Percentiles rank a stretch among this genome's conserved stretches.
Conservation (phyloP, 2,888 invertebrate species). For the Amorpha juglandis region DNA sequence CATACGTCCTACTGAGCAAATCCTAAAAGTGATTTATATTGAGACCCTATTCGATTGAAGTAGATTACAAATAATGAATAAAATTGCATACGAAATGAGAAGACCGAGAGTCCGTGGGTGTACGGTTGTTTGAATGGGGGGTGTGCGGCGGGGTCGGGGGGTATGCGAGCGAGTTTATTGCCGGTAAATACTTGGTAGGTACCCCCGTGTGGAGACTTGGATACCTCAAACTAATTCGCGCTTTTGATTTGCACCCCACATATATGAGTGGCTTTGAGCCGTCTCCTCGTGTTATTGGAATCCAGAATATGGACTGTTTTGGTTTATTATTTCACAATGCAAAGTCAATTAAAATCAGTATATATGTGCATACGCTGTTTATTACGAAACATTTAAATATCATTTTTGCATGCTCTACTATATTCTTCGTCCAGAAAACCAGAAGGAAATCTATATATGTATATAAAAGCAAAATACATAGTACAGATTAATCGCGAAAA, state of each 20-base stretch:
- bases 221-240: constrained; percentile 52
- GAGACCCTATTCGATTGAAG: constrained; percentile 82
- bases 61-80: constrained; percentile 84
- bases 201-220: constrained; percentile 49
- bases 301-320: not conserved
- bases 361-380: not conserved
- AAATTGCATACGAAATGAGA: constrained; percentile 84
- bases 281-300: constrained; percentile 20
- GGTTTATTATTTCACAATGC: not conserved
- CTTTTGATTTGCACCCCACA: constrained; percentile 48
- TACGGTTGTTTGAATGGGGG: constrained; percentile 72
- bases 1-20: constrained; percentile 78
- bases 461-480: too few relatives aligned
- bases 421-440: too few relatives aligned
- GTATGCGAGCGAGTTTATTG: constrained; percentile 63
- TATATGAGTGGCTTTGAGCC: constrained; percentile 19
- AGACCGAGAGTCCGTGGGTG: constrained; percentile 73
- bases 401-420: not conserved
- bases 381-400: not conserved
- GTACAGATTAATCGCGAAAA: too few relatives aligned
- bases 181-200: constrained; percentile 64
- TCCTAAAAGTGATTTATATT: constrained; percentile 83
- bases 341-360: not conserved
- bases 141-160: constrained; percentile 43
- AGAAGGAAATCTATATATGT: too few relatives aligned